Conservation (phyloP, 2,113 vertebrate genomes). For the Sinocyclocheilus maitianheensis region DNA sequence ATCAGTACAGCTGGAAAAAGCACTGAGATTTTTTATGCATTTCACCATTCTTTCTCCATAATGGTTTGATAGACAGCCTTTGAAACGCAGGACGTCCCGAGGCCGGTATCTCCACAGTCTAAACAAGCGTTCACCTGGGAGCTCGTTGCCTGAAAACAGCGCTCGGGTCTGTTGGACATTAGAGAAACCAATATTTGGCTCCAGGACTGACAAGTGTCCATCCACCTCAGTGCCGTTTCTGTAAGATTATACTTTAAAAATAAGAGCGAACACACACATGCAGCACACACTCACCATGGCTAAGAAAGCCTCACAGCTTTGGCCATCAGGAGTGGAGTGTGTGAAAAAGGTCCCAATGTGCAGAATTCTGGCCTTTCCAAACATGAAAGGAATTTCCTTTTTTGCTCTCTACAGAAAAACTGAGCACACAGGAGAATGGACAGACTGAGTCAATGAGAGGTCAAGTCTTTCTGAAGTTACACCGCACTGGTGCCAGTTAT, state of each 20-base stretch:
- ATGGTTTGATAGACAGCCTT: constrained; percentile 10
- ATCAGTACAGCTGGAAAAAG: background rate
- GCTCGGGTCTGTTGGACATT: background rate
- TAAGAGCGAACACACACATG: constrained; percentile 55
- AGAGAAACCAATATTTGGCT: constrained; percentile 41
- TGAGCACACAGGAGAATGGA: constrained; percentile 17
- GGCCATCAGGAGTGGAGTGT: constrained; percentile 26
- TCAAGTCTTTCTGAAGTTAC: constrained; percentile 39
- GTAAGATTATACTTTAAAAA: constrained; percentile 63
- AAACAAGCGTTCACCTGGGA: constrained; percentile 34
- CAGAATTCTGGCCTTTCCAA: constrained; percentile 51
- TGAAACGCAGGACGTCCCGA: constrained; percentile 6
- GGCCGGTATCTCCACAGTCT: constrained; percentile 13
- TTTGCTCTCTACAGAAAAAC: constrained; percentile 39
- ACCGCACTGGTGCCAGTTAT: constrained; percentile 33
- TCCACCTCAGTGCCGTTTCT: constrained; percentile 52
- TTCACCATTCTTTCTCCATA: background rate
- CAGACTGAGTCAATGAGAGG: constrained; percentile 50
- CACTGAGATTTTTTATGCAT: background rate
- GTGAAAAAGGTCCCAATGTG: constrained; percentile 47
- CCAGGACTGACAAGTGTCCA: constrained; percentile 1
- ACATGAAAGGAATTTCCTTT: constrained; percentile 57
- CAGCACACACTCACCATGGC: constrained; percentile 9
- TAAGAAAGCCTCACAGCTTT: constrained; percentile 28
- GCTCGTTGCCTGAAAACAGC: background rate